Percentiles rank a stretch among this genome's conserved stretches.
phyloP scores from a whole-genome alignment of 37 sponge, comb jelly and placozoan genomes.

The Aphrocallistes beatrix region DNA sequence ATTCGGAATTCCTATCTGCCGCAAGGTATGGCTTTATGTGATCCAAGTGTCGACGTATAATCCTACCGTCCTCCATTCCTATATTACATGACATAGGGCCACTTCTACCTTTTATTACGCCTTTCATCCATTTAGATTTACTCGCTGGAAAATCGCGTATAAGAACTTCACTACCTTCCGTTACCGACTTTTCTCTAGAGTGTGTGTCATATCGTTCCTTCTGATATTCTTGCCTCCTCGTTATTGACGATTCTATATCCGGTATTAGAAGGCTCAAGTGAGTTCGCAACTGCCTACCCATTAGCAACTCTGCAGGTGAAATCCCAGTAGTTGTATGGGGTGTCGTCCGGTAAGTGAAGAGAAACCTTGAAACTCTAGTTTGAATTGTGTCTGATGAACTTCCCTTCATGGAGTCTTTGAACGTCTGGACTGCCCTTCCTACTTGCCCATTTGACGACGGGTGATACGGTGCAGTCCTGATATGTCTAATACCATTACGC shows the following conservation, averaged over 20 bases:
- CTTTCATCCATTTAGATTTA: background rate
- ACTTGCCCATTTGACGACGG: constrained; percentile 36
- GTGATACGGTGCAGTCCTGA: constrained; percentile 26
- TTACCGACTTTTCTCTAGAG: background rate
- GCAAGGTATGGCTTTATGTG: constrained; percentile 5
- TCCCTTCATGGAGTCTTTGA: constrained; percentile 23
- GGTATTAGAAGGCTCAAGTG: constrained; percentile 17
- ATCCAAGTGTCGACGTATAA: constrained; percentile 24
- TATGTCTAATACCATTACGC: constrained; percentile 25
- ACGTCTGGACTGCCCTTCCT: constrained; percentile 36
- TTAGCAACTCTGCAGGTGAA: constrained; percentile 22
- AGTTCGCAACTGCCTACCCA: constrained; percentile 27
- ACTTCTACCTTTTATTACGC: background rate
- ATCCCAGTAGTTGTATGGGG: constrained; percentile 24
- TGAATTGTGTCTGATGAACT: background rate
- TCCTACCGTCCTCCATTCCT: background rate
- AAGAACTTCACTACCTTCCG: background rate
- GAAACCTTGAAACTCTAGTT: constrained; percentile 21
- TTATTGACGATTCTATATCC: background rate
- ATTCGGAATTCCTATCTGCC: too few relatives aligned
- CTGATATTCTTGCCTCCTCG: too few relatives aligned
- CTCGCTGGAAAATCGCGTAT: constrained; percentile 16
- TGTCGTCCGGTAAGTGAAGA: constrained; percentile 26
- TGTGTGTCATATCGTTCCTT: background rate
- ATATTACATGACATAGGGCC: constrained; percentile 23